Evolutionary conservation across 92 coral and sea anemone species (phyloP), one percentile per base, ranked within the genome.

Genomic region (Bergia sp.): DNA sequence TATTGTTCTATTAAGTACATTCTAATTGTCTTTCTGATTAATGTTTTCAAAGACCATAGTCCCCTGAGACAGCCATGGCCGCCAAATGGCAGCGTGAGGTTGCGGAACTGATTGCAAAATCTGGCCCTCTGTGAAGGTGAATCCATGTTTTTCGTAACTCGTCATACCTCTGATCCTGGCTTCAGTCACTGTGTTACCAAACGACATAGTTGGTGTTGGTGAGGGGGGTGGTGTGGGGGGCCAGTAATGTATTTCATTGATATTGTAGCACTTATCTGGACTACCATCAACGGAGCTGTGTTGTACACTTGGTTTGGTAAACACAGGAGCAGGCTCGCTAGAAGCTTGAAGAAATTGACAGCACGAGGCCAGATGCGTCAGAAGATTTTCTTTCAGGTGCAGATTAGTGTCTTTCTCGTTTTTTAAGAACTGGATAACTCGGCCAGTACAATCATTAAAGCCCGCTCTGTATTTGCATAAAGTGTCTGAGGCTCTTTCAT

Each of bases 381-480:
- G 90, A 9, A 92, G 86, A 67, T 77, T 85, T 82, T 92, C 92
- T 61, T 86, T 91, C 66, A 92, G 72, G n/a, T 89, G 90, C 39
- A 76, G 61, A 86, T 92, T 86, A 47, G 76, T 20, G 42, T 66
- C 86, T 15, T 89, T 89, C 76, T 92, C 92, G 89, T 89, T 89
- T 89, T 92, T 87, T 82, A 92, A 49, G 47, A 67, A 86, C 21
- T 85, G 91, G 86, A 74, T 81, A 38, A 92, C 89, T 55, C 75
- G 85, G 15, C 64, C 79, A 8, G 92, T 90, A 69, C 94, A 92
- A 18, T 86, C 94, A n/a, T 92, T 92, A 38, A 89, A 92, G 21
- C 94, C 94, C 7, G 94, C 92, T 13, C 94, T 86, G 42, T 92
- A 89, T 81, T 65, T 89, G 76, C 92, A 89, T 61, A 89, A 67